Evolutionary conservation across 30 jellyfish, hydroid and myxozoan genomes (phyloP).

Genomic region (Nemopilema nomurai): DNA sequence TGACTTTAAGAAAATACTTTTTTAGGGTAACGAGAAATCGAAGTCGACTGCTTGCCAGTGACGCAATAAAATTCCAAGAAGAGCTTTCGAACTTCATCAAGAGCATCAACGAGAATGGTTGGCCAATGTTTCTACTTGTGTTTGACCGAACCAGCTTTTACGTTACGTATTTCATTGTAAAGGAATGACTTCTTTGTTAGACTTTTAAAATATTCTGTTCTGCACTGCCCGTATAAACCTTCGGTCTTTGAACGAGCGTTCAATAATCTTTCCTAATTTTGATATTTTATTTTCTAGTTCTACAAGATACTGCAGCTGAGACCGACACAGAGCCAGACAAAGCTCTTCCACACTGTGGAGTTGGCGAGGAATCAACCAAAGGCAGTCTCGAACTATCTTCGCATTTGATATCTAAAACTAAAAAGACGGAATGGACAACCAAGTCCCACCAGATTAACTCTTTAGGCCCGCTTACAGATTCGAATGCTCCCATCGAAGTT

Average conservation of each 20-base stretch:
- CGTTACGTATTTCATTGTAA: background rate
- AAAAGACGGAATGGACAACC: background rate
- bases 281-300: background rate
- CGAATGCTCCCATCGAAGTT: background rate
- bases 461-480: background rate
- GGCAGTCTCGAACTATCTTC: background rate
- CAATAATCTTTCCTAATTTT: too few relatives aligned
- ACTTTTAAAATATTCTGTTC: too few relatives aligned
- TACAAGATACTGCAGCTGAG: background rate
- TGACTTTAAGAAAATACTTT: background rate
- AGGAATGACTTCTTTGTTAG: too few relatives aligned
- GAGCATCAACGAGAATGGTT: conserved; percentile 39
- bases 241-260: too few relatives aligned
- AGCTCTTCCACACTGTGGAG: background rate
- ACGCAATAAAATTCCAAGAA: conserved; percentile 40
- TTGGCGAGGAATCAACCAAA: background rate
- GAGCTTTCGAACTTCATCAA: conserved; percentile 55
- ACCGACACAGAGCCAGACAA: background rate
- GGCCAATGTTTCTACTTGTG: background rate
- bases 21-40: conserved; percentile 39
- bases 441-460: background rate
- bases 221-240: too few relatives aligned
- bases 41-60: background rate
- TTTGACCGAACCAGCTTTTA: background rate
- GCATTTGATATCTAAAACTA: background rate